Evolutionary conservation across 2,113 vertebrate genomes (phyloP).

Genomic region (Noctilio leporinus): DNA sequence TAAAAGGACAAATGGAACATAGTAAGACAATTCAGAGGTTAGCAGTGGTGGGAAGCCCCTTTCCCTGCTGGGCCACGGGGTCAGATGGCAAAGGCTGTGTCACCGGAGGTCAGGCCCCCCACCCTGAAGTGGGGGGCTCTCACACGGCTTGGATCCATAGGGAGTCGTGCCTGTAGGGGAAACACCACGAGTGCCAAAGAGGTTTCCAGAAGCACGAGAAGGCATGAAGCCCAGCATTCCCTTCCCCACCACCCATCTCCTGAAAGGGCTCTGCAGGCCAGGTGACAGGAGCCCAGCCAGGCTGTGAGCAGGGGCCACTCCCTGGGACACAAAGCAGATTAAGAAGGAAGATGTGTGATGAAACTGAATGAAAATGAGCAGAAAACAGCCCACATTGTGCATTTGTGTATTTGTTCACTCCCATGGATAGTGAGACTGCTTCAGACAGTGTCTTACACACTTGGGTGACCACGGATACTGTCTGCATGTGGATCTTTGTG

Average conservation of each 20-base stretch:
- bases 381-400: not conserved
- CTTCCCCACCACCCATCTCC: not conserved
- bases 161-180: not conserved
- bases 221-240: not conserved
- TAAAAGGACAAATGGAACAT: not conserved
- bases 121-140: too few species aligned
- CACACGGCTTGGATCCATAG: not conserved
- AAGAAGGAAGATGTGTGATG: not conserved
- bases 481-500: not conserved
- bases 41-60: not conserved
- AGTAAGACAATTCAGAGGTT: not conserved
- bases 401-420: not conserved
- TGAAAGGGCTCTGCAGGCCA: not conserved
- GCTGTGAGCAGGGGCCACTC: not conserved
- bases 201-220: not conserved
- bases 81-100: accelerated
- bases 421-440: not conserved
- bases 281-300: too few species aligned
- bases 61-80: too few species aligned
- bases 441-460: not conserved
- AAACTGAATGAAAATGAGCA: not conserved
- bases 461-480: accelerated
- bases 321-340: not conserved
- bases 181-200: too few species aligned
- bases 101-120: not conserved